These are phyloP conservation scores for Dicrurus megarhynchus DNA, from an alignment of 2,113 vertebrate species.

Conservation along the genomic window DNA sequence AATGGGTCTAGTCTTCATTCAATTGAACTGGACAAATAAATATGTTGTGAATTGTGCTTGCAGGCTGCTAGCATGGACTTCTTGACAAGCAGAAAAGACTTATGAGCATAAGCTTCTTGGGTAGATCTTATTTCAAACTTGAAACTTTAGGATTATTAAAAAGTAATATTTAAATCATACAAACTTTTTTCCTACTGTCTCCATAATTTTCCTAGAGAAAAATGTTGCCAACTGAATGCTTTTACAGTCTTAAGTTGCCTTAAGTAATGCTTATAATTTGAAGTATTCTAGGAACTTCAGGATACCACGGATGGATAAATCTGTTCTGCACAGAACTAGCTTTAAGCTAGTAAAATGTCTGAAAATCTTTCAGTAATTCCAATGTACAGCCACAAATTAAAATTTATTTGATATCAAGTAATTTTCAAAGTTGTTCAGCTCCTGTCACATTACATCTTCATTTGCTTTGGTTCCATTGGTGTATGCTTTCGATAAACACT, in stretches of 20 bases:
- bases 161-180: not conserved
- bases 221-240: not conserved
- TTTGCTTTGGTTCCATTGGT: not conserved
- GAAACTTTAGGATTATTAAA: not conserved
- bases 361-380: not conserved
- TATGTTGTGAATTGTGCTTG: not conserved
- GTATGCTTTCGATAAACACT: not conserved
- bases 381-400: not conserved
- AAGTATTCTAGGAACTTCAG: not conserved
- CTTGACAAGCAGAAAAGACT: not conserved
- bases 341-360: not conserved
- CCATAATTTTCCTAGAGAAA: not conserved
- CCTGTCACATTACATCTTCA: not conserved
- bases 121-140: not conserved
- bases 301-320: not conserved
- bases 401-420: not conserved
- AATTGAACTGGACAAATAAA: not conserved
- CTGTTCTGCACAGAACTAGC: not conserved
- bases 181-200: not conserved
- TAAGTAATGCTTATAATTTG: not conserved
- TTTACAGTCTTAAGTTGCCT: not conserved
- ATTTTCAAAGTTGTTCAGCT: not conserved
- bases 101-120: accelerated
- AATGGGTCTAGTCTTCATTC: not conserved
- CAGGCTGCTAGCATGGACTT: not conserved